These are phyloP conservation scores for Heteromormyrus szaboi DNA, from an alignment of 2,797 vertebrate genomes.

Conservation along the genomic window DNA sequence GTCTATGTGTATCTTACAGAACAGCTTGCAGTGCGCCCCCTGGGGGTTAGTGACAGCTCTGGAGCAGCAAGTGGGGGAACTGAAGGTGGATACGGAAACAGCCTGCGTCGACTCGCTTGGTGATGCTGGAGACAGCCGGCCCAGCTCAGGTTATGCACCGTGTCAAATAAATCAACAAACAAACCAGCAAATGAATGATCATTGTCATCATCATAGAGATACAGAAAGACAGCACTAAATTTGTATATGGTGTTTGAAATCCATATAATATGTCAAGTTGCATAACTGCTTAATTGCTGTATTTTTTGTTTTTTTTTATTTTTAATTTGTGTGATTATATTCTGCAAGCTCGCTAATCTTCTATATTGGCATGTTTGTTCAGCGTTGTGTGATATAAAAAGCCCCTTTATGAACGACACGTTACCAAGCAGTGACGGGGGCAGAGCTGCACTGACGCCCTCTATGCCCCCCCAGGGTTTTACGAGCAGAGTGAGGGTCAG, in stretches of 20 bases:
- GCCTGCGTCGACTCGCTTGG: slow-evolving; percentile 28
- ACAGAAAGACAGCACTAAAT: not conserved
- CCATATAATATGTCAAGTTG: not conserved
- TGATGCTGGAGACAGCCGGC: slow-evolving; percentile 38
- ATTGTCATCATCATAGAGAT: not conserved
- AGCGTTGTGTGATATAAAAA: not conserved
- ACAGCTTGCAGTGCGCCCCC: slow-evolving; percentile 42
- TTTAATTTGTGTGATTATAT: not conserved
- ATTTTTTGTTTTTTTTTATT: not conserved
- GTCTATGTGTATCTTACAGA: slow-evolving; percentile 39
- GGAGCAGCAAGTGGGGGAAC: slow-evolving; percentile 72
- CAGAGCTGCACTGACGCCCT: not conserved
- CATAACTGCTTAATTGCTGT: not conserved
- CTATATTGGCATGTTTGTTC: not conserved
- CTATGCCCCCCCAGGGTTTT: slow-evolving; percentile 47
- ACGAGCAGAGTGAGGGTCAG: slow-evolving; percentile 47
- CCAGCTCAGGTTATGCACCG: slow-evolving; percentile 55
- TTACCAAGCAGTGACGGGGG: not conserved
- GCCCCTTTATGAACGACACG: too few relatives aligned
- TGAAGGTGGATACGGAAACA: slow-evolving; percentile 60
- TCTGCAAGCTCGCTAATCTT: not conserved
- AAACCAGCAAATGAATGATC: not conserved
- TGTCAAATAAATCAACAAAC: not conserved
- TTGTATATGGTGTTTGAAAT: not conserved
- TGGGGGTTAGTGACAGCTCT: slow-evolving; percentile 61